A percentile compares a stretch with the other conserved stretches of the same genome.
phyloP scores from a whole-genome alignment of 2,888 invertebrate species.

The Caenorhabditis japonica region DNA sequence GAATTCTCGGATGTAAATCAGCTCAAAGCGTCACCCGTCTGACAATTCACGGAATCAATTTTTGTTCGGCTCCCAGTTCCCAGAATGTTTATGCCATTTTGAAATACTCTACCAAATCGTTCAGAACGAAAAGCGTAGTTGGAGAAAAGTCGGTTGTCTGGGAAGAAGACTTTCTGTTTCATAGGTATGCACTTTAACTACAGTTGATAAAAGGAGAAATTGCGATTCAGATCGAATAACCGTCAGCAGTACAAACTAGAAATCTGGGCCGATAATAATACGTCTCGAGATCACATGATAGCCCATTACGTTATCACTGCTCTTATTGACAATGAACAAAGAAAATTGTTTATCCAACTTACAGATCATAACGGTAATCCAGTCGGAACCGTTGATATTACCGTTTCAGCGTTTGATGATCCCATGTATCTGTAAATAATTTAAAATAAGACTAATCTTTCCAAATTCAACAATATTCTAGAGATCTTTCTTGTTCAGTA shows the following conservation, averaged over 20 bases:
- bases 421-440: constrained; percentile 56
- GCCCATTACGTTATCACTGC: constrained; percentile 38
- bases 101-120: constrained; percentile 38
- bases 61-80: constrained; percentile 9
- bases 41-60: constrained; percentile 45
- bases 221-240: constrained; percentile 30
- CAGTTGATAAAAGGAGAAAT: neutral
- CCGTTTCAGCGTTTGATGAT: constrained; percentile 60
- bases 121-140: constrained; percentile 44
- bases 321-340: constrained; percentile 51
- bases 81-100: constrained; percentile 33
- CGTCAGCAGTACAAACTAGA: constrained; percentile 54
- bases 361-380: constrained; percentile 39
- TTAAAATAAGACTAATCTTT: neutral
- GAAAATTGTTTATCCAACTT: constrained; percentile 30
- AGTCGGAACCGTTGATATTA: constrained; percentile 32
- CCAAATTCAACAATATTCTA: constrained; percentile 6
- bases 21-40: constrained; percentile 57
- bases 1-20: constrained; percentile 47
- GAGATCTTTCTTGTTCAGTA: constrained; percentile 27
- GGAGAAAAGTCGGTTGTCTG: constrained; percentile 27
- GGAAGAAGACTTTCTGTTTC: constrained; percentile 61
- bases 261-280: constrained; percentile 55
- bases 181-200: constrained; percentile 31
- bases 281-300: constrained; percentile 49